phyloP scores from a whole-genome alignment of 2,113 vertebrate genomes.

The Monarcha castaneiventris region DNA sequence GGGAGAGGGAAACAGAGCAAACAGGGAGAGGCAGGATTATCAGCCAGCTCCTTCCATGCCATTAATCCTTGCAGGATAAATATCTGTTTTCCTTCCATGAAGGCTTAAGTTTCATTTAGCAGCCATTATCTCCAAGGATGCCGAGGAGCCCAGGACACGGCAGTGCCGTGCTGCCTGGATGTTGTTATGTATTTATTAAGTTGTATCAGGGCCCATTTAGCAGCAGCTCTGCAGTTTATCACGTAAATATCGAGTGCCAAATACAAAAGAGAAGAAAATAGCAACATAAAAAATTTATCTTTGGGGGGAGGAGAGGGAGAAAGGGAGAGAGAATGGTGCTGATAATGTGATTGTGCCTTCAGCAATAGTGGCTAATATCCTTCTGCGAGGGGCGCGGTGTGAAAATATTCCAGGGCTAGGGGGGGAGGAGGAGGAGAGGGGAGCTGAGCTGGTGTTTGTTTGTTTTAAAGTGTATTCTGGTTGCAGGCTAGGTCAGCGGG shows the following conservation, averaged over 20 bases:
- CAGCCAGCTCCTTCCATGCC: neutral
- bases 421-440: neutral
- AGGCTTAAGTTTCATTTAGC: neutral
- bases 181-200: conserved; percentile 68
- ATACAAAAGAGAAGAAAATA: conserved; percentile 71
- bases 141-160: conserved; percentile 33
- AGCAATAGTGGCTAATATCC: conserved; percentile 60
- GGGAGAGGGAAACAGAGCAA: neutral
- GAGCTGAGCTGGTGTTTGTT: conserved; percentile 47
- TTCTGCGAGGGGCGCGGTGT: conserved; percentile 34
- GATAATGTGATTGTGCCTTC: conserved; percentile 69
- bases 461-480: conserved; percentile 62
- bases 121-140: conserved; percentile 4
- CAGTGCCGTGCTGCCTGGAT: conserved; percentile 21
- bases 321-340: conserved; percentile 47
- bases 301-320: conserved; percentile 38
- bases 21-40: neutral
- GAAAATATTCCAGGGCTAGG: conserved; percentile 40
- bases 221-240: conserved; percentile 68
- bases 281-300: conserved; percentile 74
- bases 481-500: conserved; percentile 70
- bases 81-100: neutral
- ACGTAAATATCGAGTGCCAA: conserved; percentile 68
- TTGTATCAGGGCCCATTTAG: conserved; percentile 68
- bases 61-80: neutral